Conservation (phyloP, 2,797 vertebrate species). For the Forpus xanthops region DNA sequence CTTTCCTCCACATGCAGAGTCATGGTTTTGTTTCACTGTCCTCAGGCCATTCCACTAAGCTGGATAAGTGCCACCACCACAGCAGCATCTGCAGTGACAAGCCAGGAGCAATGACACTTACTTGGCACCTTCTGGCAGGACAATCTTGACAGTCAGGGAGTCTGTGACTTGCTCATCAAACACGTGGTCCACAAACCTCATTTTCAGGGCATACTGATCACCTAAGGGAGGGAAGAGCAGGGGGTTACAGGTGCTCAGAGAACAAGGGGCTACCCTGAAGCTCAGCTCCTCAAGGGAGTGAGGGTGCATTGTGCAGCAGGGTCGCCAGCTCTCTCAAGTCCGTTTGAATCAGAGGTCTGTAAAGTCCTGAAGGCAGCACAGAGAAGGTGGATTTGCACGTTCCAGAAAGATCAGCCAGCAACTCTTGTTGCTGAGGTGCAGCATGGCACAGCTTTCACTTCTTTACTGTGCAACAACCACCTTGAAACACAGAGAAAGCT, state of each 20-base stretch:
- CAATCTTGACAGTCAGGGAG: conserved; percentile 90
- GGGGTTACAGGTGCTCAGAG: not conserved
- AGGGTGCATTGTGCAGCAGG: not conserved
- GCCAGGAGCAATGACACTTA: conserved; percentile 68
- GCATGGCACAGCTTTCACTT: not conserved
- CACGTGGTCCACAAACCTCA: conserved; percentile 96
- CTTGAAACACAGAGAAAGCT: not conserved
- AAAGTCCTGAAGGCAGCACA: not conserved
- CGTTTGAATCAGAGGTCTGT: not conserved
- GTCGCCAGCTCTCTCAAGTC: not conserved
- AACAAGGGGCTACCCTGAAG: not conserved
- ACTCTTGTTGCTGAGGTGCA: not conserved
- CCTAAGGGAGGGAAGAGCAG: conserved; percentile 74
- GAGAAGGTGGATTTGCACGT: not conserved
- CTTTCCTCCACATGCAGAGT: not conserved
- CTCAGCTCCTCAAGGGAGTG: not conserved
- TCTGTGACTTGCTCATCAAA: conserved; percentile 98
- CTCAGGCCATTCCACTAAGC: not conserved
- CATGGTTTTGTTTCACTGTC: not conserved
- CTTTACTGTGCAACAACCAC: not conserved
- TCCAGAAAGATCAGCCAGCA: conserved; percentile 14
- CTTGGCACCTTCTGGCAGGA: conserved; percentile 97
- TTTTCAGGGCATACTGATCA: conserved; percentile 97
- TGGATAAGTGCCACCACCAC: not conserved
- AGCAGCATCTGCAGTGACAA: not conserved